phyloP scores from a whole-genome alignment of 2,113 vertebrate species.

The Sporophila hypoxantha region DNA sequence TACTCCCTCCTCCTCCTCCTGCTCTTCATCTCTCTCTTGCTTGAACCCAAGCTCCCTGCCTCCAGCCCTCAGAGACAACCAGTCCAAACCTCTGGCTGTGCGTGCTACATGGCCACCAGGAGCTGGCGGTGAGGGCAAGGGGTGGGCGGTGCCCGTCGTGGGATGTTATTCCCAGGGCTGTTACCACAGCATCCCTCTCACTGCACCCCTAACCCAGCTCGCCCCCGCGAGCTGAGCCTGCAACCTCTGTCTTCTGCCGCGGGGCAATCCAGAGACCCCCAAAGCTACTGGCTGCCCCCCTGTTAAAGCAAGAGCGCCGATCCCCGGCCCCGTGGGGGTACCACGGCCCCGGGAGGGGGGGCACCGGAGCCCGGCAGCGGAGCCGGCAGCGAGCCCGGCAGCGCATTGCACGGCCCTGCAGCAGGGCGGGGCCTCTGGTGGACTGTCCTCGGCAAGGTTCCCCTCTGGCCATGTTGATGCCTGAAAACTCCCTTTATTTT shows the following conservation, averaged over 20 bases:
- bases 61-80: too few relatives aligned
- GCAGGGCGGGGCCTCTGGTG: slow-evolving; percentile 80
- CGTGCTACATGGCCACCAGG: too few relatives aligned
- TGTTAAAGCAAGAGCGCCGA: neutral
- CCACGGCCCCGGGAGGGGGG: neutral
- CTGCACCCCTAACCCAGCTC: neutral
- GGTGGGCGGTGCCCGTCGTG: neutral
- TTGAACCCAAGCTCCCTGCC: too few relatives aligned
- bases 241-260: neutral
- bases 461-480: slow-evolving; percentile 94
- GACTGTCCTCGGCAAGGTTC: slow-evolving; percentile 88
- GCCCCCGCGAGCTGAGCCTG: neutral
- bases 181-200: neutral
- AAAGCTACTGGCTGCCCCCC: neutral
- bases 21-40: too few relatives aligned
- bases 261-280: neutral
- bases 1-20: too few relatives aligned
- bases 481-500: slow-evolving; percentile 69
- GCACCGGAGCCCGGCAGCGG: neutral
- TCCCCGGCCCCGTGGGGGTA: neutral
- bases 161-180: neutral
- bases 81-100: too few relatives aligned
- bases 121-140: too few relatives aligned
- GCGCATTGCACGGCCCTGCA: slow-evolving; percentile 76
- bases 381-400: too few relatives aligned